Evolutionary conservation across 2,113 vertebrate species (phyloP).

Genomic region (Embiotoca jacksoni): DNA sequence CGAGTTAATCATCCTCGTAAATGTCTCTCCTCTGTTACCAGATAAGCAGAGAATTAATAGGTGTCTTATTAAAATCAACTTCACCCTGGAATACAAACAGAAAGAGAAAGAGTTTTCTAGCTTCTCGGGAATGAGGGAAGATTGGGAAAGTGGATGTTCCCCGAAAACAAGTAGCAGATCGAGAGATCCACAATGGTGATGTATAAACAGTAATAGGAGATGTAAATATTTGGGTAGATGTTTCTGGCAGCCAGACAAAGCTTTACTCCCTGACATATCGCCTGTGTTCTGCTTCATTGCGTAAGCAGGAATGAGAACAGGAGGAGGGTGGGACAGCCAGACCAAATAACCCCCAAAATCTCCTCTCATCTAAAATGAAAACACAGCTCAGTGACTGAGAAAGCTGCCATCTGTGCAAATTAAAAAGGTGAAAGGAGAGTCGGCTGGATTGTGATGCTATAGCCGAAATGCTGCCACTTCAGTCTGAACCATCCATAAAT

Average conservation of each 20-base stretch:
- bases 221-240: constrained; percentile 96
- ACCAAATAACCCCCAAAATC: constrained; percentile 78
- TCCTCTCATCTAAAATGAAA: constrained; percentile 78
- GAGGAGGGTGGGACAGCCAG: constrained; percentile 77
- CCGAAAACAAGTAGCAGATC: constrained; percentile 84
- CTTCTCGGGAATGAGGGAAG: constrained; percentile 65
- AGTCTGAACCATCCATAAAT: constrained; percentile 52
- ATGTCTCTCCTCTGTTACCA: constrained; percentile 57
- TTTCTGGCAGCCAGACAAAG: constrained; percentile 89
- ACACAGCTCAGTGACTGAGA: constrained; percentile 79
- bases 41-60: constrained; percentile 75
- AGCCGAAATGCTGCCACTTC: constrained; percentile 43
- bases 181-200: constrained; percentile 82
- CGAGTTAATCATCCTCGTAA: constrained; percentile 73
- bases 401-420: constrained; percentile 79
- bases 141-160: constrained; percentile 81
- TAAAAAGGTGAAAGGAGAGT: constrained; percentile 71
- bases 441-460: constrained; percentile 47
- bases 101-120: constrained; percentile 50
- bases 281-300: constrained; percentile 82
- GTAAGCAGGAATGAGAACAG: constrained; percentile 78
- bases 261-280: constrained; percentile 82
- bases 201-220: constrained; percentile 98
- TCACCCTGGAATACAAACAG: constrained; percentile 56
- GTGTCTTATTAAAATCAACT: constrained; percentile 62